Base-by-base conservation (phyloP, 2,888 invertebrate species). In the Pollenia labialis region DNA sequence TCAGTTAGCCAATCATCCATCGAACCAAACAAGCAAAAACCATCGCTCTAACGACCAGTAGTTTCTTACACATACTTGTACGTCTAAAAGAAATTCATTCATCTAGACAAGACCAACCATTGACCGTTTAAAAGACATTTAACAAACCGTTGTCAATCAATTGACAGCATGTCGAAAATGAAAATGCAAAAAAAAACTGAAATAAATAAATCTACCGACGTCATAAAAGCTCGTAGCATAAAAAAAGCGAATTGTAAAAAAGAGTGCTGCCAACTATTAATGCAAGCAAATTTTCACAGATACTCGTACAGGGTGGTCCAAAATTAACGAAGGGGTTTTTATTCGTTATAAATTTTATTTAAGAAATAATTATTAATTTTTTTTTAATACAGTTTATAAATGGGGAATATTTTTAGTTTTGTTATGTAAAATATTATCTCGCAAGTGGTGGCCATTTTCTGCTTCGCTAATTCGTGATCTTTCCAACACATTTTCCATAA, bases 111-210 rank as follows among this genome's bases (percentile, higher is more conserved):
- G 42, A 23, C 42, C 64, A 81, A 68, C 75, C 60, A 66, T 32
- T 69, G 68, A 83, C 71, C 66, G 66, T 77, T 83, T 72, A 83
- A 72, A 79, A 58, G 48, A 72, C 16, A 66, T 50, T 74, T 46
- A 79, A 72, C 64, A 66, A 84, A 79, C 58, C 12, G 64, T 66
- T 84, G 83, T 66, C 77, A 84, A 77, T 72, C 77, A 72, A 79
- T 72, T 71, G 60, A 48, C 64, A 64, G 14, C 8, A 32, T 23
- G 23, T 74, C 32, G 46, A 10, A 58, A 14, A 66, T 48, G 46
- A 32, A 68, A 68, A 68, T 64, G 68, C 68, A 68, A 32, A 68
- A 66, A 48, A 68, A 6, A 32, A 32, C 32, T 32, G 6, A 32
- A 32, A 32, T 4, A 32, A 32, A 32, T 64, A 16, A 64, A 64